Evolutionary conservation across 2,113 vertebrate species (phyloP).

Genomic region (Budorcas taxicolor): DNA sequence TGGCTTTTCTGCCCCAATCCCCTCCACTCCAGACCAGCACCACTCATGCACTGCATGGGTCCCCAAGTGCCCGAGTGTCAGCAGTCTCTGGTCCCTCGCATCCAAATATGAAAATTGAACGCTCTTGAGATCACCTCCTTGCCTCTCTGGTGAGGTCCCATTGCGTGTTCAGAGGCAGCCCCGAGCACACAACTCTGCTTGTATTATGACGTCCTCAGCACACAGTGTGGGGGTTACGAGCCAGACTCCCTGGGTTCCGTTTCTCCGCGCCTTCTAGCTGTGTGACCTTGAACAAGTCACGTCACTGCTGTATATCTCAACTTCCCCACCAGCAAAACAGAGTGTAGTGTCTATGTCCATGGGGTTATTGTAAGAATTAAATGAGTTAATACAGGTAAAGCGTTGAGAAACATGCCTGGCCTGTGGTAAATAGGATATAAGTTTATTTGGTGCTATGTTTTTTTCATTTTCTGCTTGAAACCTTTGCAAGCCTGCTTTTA

Average conservation of each 20-base stretch:
- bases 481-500: background rate
- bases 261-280: background rate
- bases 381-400: background rate
- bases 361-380: background rate
- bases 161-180: background rate
- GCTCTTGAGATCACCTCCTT: background rate
- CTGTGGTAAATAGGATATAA: fast-evolving
- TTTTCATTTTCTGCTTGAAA: background rate
- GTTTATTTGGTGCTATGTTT: background rate
- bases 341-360: fast-evolving
- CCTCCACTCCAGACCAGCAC: background rate
- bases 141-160: background rate
- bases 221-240: background rate
- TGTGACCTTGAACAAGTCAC: background rate
- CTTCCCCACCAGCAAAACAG: background rate
- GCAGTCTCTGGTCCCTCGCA: background rate
- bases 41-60: background rate
- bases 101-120: background rate
- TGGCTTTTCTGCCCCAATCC: background rate
- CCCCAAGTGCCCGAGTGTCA: background rate
- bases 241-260: background rate
- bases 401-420: background rate
- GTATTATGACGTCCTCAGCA: background rate
- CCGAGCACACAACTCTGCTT: background rate
- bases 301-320: background rate